These are phyloP conservation scores for Ammodytes marinus DNA, from an alignment of 2,113 vertebrate genomes.

Conservation along the genomic window DNA sequence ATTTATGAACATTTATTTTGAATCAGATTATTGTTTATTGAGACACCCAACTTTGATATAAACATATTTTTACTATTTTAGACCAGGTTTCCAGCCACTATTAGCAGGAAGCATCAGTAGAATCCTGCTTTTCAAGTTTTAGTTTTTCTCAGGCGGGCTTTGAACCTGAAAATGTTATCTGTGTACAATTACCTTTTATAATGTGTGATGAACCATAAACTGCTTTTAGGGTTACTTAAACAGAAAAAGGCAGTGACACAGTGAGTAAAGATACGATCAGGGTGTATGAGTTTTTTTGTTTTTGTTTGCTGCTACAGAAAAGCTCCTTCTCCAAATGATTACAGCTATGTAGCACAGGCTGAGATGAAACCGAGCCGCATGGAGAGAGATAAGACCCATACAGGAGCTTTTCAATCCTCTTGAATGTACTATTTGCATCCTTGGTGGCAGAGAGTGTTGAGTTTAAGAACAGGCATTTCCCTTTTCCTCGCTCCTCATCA, in stretches of 20 bases:
- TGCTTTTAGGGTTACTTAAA: no score
- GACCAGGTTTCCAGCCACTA: no score
- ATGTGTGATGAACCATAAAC: not conserved
- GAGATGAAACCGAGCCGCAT: constrained; percentile 53
- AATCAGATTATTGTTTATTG: no score
- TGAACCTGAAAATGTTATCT: not conserved
- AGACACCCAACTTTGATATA: no score
- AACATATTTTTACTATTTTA: no score
- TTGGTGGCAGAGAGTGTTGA: constrained; percentile 27
- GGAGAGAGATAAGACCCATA: constrained; percentile 55
- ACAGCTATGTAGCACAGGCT: constrained; percentile 50
- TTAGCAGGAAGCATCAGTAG: no score
- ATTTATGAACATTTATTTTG: no score
- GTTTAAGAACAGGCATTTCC: constrained; percentile 41
- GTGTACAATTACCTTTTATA: not conserved
- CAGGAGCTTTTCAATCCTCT: constrained; percentile 44
- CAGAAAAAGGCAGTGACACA: constrained; percentile 1
- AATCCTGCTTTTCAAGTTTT: no score
- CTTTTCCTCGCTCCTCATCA: constrained; percentile 17
- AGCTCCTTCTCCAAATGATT: constrained; percentile 49
- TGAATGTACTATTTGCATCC: constrained; percentile 55
- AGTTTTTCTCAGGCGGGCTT: no score
- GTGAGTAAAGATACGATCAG: not conserved
- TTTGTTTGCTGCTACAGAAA: constrained; percentile 47
- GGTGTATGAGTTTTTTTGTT: constrained; percentile 17